Conservation (phyloP, 2,797 vertebrate species). For the Myioborus melanocephalus region DNA sequence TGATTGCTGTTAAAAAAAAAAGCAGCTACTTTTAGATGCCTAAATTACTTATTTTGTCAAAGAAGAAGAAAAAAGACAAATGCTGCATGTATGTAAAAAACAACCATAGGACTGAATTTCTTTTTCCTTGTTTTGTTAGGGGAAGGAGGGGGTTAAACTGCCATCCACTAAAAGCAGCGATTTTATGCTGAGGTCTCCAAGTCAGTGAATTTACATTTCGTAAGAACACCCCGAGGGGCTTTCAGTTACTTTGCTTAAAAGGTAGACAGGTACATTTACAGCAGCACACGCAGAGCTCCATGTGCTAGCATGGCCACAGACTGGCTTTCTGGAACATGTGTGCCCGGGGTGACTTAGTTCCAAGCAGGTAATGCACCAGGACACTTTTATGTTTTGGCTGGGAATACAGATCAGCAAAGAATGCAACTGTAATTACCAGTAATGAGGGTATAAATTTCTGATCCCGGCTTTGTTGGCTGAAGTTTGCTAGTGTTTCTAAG, state of each 20-base stretch:
- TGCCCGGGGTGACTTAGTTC: constrained; percentile 28
- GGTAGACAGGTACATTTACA: constrained; percentile 61
- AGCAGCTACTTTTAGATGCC: neutral
- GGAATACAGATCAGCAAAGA: constrained; percentile 58
- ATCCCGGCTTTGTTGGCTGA: constrained; percentile 42
- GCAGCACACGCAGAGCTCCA: neutral
- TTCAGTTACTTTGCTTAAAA: constrained; percentile 68
- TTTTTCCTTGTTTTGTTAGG: neutral
- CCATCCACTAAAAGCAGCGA: constrained; percentile 26
- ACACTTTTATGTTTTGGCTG: constrained; percentile 61
- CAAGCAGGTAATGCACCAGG: constrained; percentile 41
- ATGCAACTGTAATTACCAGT: constrained; percentile 66
- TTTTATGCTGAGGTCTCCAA: constrained; percentile 69
- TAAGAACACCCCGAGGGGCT: constrained; percentile 65
- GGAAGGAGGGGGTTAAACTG: constrained; percentile 58
- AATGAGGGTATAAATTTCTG: constrained; percentile 68
- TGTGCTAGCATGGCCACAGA: constrained; percentile 2
- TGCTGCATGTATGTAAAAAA: neutral
- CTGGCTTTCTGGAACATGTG: neutral
- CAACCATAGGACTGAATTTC: neutral
- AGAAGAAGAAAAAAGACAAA: constrained; percentile 1
- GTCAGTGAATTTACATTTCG: constrained; percentile 70
- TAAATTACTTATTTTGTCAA: neutral
- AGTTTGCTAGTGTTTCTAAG: constrained; percentile 53
- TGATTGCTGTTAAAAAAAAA: neutral